Evolutionary conservation across 2,888 invertebrate species (phyloP).

Genomic region (Blera fallax): DNA sequence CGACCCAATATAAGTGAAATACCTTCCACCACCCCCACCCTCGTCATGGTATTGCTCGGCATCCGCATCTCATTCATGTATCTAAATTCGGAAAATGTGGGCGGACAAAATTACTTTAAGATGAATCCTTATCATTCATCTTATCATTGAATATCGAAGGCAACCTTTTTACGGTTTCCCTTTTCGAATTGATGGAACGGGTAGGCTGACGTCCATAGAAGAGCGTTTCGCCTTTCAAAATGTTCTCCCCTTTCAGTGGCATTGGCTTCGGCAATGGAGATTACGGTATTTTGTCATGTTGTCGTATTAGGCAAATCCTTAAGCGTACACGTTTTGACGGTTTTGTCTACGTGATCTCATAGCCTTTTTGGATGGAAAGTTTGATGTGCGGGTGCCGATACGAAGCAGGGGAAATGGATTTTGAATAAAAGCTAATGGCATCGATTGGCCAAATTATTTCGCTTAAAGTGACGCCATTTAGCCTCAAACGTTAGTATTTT

Average conservation of each 20-base stretch:
- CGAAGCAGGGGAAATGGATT: constrained; percentile 44
- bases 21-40: background rate
- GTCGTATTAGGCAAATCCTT: constrained; percentile 66
- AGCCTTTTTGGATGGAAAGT: constrained; percentile 2
- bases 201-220: constrained; percentile 5
- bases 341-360: constrained; percentile 49
- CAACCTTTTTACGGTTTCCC: constrained; percentile 57
- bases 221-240: constrained; percentile 4
- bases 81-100: constrained; percentile 34
- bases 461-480: constrained; percentile 50
- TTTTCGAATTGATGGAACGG: background rate
- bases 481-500: constrained; percentile 18
- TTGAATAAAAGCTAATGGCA: constrained; percentile 69
- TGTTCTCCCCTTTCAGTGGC: background rate
- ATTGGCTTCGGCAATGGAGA: constrained; percentile 32
- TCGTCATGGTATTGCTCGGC: too few relatives aligned
- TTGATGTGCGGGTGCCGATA: background rate
- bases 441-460: constrained; percentile 66
- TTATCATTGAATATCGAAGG: constrained; percentile 63
- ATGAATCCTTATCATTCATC: constrained; percentile 70
- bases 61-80: constrained; percentile 35
- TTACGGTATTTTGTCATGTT: constrained; percentile 64
- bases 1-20: constrained; percentile 45
- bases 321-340: constrained; percentile 65
- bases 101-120: constrained; percentile 60